These are phyloP conservation scores for Macquaria australasica DNA, from an alignment of 2,113 vertebrate genomes.

Conservation along the genomic window DNA sequence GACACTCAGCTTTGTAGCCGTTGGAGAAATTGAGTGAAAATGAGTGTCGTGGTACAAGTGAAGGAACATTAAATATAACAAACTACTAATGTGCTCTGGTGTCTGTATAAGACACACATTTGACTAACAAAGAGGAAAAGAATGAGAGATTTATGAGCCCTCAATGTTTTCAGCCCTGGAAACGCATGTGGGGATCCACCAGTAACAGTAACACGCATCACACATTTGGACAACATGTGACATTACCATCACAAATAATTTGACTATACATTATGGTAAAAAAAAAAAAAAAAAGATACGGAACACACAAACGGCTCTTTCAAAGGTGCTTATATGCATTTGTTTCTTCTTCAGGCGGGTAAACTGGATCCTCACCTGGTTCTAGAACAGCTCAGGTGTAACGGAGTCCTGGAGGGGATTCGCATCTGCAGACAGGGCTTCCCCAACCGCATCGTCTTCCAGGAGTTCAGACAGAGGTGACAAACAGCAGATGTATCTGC, in stretches of 20 bases:
- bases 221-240: not conserved
- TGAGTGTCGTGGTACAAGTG: not conserved
- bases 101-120: not conserved
- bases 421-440: conserved; percentile 98
- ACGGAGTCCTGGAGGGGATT: conserved; percentile 96
- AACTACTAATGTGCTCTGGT: not conserved
- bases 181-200: not conserved
- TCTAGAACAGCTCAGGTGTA: conserved; percentile 95
- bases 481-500: not conserved
- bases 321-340: not conserved
- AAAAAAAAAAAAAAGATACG: not conserved
- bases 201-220: not conserved
- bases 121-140: not conserved
- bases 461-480: conserved; percentile 98
- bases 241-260: too few species aligned
- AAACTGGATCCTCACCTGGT: conserved; percentile 96
- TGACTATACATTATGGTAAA: too few species aligned
- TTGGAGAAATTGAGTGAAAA: not conserved
- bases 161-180: not conserved
- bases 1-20: not conserved
- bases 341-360: conserved; percentile 86
- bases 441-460: conserved; percentile 97
- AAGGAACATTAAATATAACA: not conserved
- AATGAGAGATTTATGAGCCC: not conserved
- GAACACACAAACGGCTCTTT: not conserved